phyloP scores from a whole-genome alignment of 2,888 invertebrate species.

The Idaea biselata region DNA sequence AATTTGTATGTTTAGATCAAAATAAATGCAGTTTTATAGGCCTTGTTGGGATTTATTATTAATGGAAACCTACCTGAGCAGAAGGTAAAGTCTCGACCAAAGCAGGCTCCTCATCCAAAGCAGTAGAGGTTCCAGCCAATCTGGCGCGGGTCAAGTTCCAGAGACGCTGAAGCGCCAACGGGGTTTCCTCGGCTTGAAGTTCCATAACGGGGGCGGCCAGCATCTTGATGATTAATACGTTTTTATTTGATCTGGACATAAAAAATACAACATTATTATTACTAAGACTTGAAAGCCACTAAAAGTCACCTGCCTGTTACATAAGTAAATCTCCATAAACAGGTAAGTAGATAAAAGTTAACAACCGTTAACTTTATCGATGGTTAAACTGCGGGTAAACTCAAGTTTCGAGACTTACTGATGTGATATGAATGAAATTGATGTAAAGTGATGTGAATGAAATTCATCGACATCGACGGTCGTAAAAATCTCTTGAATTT shows the following conservation, averaged over 20 bases:
- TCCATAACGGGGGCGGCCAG: slow-evolving; percentile 79
- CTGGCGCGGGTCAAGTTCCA: slow-evolving; percentile 77
- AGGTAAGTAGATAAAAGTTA: no score
- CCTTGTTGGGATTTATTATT: slow-evolving; percentile 9
- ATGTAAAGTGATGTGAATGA: no score
- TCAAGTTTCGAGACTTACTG: no score
- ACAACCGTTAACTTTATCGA: no score
- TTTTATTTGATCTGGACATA: slow-evolving; percentile 22
- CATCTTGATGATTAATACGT: slow-evolving; percentile 49
- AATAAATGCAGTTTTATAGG: neutral
- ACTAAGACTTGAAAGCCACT: neutral
- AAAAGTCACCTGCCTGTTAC: no score
- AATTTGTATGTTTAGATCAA: neutral
- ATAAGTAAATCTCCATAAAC: no score
- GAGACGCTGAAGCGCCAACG: slow-evolving; percentile 70
- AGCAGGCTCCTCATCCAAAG: slow-evolving; percentile 61
- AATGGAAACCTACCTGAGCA: slow-evolving; percentile 58
- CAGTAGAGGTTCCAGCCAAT: slow-evolving; percentile 69
- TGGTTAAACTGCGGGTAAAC: no score
- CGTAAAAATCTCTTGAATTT: no score
- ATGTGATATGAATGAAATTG: no score
- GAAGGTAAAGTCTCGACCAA: slow-evolving; percentile 66
- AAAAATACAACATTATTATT: neutral
- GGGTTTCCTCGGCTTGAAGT: slow-evolving; percentile 75
- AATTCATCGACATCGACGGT: no score